Evolutionary conservation across 2,888 invertebrate genomes (phyloP), one percentile per base, ranked within the genome.

Genomic region (Eupelmus urozonus): DNA sequence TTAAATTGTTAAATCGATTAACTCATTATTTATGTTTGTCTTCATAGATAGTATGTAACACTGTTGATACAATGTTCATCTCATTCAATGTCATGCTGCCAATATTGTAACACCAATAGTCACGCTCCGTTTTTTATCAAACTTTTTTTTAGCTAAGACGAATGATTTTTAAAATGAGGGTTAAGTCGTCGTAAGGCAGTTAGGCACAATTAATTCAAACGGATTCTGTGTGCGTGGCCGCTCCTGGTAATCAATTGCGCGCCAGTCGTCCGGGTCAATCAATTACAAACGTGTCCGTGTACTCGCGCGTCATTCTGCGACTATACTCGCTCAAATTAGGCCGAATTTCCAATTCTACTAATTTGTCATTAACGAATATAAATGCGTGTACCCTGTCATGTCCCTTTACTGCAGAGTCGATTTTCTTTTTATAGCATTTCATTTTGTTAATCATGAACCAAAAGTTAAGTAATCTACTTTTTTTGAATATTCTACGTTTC

Each of bases 161-260:
- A 70, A 70, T 70, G 66, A 55, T 63, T 70, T 76, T 66, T 29
- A 74, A 79, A 76, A 72, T 53, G 40, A 29, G 63, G 62, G 34
- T 71, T 55, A 75, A 66, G 63, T 67, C 62, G 25, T 27, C 29
- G 49, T 45, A 73, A 42, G 16, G 13, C 13, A 45, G 13, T 45
- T 74, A 66, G 51, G 34, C 20, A 57, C 73, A 74, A 79, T 80
- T 80, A 80, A 81, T 80, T 71, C 59, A 11, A 71, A 65, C 53
- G 66, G 66, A 73, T 74, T 59, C 27, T 69, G 27, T 45, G 40
- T 51, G 62, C 42, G 53, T 45, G 59, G 65, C 59, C 34, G 34
- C 18, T 9, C 55, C 59, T 42, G 74, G 69, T 67, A 76, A 74
- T 76, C 76, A 73, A 81, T 80, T 75, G 72, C 59, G 57, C 29